Evolutionary conservation across 2,113 vertebrate genomes (phyloP).

Genomic region (Phocoena sinus): DNA sequence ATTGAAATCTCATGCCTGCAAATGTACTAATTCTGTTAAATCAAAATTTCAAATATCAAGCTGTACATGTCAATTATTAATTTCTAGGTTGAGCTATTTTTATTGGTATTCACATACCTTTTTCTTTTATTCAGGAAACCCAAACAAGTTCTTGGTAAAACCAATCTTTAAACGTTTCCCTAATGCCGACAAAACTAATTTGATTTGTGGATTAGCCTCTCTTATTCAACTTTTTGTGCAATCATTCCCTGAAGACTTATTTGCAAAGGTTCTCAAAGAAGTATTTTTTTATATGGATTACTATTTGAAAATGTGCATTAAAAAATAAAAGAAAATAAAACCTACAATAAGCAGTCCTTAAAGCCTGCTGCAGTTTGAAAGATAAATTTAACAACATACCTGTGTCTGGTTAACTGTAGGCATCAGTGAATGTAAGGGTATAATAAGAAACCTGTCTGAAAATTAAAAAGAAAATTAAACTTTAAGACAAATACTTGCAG

Average conservation of each 20-base stretch:
- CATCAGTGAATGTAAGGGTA: slow-evolving; percentile 98
- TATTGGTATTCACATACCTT: not conserved
- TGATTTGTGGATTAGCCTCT: not conserved
- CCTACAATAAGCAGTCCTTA: not conserved
- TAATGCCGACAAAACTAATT: not conserved
- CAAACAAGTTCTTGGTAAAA: slow-evolving; percentile 2
- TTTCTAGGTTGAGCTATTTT: not conserved
- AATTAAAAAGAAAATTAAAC: slow-evolving; percentile 69
- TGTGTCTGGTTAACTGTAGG: slow-evolving; percentile 97
- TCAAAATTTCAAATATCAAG: not conserved
- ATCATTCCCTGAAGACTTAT: not conserved
- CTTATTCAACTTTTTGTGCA: not conserved
- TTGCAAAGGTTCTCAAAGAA: not conserved
- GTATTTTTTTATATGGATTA: not conserved
- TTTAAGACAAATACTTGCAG: not conserved
- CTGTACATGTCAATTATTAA: not conserved
- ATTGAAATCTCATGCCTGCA: not conserved
- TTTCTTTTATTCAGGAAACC: slow-evolving; percentile 16
- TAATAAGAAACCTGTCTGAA: slow-evolving; percentile 95
- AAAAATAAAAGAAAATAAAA: not conserved
- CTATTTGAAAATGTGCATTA: slow-evolving; percentile 16
- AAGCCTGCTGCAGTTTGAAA: not conserved
- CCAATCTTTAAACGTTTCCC: not conserved
- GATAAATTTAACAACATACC: slow-evolving; percentile 79
- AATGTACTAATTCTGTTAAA: not conserved